Conservation (phyloP, 2,113 vertebrate species). For the Prinia subflava region DNA sequence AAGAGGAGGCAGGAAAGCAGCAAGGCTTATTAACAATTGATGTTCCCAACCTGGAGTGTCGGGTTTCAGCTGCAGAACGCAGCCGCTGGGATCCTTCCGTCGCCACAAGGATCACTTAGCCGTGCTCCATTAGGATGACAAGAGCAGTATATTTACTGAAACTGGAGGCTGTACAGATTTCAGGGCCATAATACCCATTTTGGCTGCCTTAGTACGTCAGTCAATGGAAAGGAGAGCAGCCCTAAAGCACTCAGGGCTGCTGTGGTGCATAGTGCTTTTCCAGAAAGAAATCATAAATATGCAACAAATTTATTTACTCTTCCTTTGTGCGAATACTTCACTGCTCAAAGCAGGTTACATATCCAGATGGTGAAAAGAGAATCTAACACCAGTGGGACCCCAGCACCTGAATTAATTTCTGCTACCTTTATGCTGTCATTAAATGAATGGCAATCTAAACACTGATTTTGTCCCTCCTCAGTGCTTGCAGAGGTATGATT, state of each 20-base stretch:
- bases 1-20: not conserved
- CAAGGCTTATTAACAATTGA: conserved; percentile 55
- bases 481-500: not conserved
- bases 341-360: not conserved
- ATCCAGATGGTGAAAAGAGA: not conserved
- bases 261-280: not conserved
- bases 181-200: not conserved
- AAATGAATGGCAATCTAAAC: not conserved
- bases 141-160: conserved; percentile 1
- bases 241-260: not conserved
- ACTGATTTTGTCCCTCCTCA: not conserved
- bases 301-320: not conserved
- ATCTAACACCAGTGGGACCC: not conserved
- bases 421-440: not conserved
- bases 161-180: not conserved
- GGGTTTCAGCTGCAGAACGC: conserved; percentile 19
- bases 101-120: conserved; percentile 18
- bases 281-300: conserved; percentile 13
- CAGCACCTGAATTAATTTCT: not conserved
- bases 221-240: not conserved
- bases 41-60: not conserved
- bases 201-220: not conserved
- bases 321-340: not conserved
- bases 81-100: conserved; percentile 2
- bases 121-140: conserved; percentile 28